phyloP scores from a whole-genome alignment of 2,113 vertebrate species.

The Nibea coibor region DNA sequence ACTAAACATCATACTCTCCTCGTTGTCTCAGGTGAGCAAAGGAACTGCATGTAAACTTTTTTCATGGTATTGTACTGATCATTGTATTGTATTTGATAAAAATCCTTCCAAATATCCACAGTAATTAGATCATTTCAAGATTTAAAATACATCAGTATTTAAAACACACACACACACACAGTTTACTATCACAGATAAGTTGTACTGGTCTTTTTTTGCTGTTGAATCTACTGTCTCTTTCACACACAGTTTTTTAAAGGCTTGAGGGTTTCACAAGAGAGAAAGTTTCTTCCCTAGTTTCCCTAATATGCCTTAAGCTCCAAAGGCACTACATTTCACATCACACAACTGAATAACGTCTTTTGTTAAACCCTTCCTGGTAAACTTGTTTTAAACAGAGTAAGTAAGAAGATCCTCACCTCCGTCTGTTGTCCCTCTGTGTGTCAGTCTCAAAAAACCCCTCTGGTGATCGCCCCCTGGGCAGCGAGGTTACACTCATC shows the following conservation, averaged over 20 bases:
- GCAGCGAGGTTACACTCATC: not conserved
- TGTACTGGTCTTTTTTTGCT: not conserved
- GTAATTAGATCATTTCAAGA: not conserved
- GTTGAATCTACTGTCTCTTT: not conserved
- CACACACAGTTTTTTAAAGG: not conserved
- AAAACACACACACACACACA: not conserved
- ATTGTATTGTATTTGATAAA: no score
- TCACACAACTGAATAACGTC: not conserved
- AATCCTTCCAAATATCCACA: not conserved
- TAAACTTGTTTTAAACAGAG: not conserved
- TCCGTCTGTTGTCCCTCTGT: conserved; percentile 10
- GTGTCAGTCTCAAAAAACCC: conserved; percentile 47
- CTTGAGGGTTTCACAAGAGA: not conserved
- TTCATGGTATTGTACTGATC: not conserved
- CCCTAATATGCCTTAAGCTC: not conserved
- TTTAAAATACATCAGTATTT: not conserved
- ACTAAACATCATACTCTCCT: accelerated
- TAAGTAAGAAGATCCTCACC: not conserved
- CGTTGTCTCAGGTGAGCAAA: conserved; percentile 66
- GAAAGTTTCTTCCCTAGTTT: not conserved
- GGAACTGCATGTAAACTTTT: not conserved
- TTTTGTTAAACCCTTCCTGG: not conserved
- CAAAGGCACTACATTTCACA: not conserved
- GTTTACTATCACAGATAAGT: not conserved
- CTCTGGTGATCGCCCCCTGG: not conserved